phyloP scores from a whole-genome alignment of 35 echinoderm and acorn worm genomes.

The Heliocidaris erythrogramma region DNA sequence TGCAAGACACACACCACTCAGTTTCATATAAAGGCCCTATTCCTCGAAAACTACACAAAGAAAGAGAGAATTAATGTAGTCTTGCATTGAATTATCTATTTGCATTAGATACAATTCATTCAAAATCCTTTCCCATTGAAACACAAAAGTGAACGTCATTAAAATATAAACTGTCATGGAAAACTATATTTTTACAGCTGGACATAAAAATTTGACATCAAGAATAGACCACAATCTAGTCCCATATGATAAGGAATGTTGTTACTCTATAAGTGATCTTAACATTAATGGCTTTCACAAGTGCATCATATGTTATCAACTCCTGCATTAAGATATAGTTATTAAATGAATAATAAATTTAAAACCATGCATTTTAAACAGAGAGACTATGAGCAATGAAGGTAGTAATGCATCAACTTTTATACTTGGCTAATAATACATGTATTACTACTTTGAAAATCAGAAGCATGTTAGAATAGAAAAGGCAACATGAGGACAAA shows the following conservation, averaged over 20 bases:
- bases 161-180: not conserved
- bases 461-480: not conserved
- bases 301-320: not conserved
- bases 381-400: not conserved
- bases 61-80: not conserved
- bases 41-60: not conserved
- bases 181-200: not conserved
- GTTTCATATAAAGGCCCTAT: not conserved
- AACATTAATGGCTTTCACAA: not conserved
- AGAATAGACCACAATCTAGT: not conserved
- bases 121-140: too few relatives aligned
- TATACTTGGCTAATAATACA: not conserved
- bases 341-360: not conserved
- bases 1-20: not conserved
- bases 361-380: not conserved
- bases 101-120: not conserved
- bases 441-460: not conserved
- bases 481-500: not conserved
- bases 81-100: not conserved
- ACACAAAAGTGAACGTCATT: not conserved
- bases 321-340: not conserved
- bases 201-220: not conserved
- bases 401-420: not conserved
- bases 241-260: not conserved
- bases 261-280: not conserved